phyloP scores from a whole-genome alignment of 2,113 vertebrate genomes.

The Gavialis gangeticus region DNA sequence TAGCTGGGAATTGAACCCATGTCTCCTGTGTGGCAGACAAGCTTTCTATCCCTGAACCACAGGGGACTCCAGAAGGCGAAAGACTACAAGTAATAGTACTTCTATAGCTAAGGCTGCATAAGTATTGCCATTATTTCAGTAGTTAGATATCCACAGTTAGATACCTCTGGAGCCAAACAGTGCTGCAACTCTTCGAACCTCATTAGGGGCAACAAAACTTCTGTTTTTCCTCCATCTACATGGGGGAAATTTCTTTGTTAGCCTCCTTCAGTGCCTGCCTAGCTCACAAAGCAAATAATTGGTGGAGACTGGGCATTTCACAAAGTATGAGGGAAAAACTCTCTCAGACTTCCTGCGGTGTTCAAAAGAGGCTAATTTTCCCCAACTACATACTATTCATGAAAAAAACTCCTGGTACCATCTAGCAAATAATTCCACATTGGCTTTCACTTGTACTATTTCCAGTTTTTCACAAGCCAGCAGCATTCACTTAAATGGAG shows the following conservation, averaged over 20 bases:
- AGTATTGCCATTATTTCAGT: no score
- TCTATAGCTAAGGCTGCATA: no score
- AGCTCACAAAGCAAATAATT: background rate
- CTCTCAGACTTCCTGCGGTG: background rate
- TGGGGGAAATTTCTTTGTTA: background rate
- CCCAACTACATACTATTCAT: background rate
- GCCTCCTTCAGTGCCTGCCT: no score
- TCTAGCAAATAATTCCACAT: background rate
- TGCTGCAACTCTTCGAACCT: background rate
- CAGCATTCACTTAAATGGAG: background rate
- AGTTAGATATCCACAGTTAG: no score
- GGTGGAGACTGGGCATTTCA: background rate
- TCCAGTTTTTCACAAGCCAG: background rate
- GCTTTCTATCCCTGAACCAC: no score
- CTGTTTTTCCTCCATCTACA: background rate
- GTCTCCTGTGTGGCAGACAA: no score
- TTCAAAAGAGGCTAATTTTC: background rate
- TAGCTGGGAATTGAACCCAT: no score
- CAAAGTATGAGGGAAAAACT: no score
- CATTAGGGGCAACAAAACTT: background rate
- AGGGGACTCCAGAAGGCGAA: no score
- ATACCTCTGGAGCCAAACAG: background rate
- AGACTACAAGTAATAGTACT: no score
- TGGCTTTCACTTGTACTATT: background rate
- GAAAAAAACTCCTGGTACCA: background rate